A percentile compares a stretch with the other conserved stretches of the same genome.
Conservation (phyloP, 2,888 invertebrate species). For the Drosophila picticornis region DNA sequence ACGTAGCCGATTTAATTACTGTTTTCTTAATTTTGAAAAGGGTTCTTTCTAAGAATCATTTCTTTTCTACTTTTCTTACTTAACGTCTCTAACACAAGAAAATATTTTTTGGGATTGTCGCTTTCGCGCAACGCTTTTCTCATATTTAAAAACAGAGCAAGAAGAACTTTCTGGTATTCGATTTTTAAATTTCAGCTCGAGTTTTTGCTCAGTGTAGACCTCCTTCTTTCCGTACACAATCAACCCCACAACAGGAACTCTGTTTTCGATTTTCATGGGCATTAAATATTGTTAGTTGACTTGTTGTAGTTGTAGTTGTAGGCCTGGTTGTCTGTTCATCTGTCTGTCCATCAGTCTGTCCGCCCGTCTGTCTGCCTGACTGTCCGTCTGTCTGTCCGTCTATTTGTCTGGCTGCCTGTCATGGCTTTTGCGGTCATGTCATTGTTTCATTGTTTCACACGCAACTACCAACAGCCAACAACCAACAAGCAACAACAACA, state of each 20-base stretch:
- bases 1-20: neutral
- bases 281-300: constrained; percentile 61
- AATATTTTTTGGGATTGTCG: neutral
- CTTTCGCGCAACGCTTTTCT: neutral
- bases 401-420: constrained; percentile 34
- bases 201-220: neutral
- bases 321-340: constrained; percentile 22
- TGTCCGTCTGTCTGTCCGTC: constrained; percentile 12
- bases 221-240: neutral
- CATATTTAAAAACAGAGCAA: neutral
- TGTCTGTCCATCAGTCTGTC: constrained; percentile 4
- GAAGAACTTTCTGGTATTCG: neutral
- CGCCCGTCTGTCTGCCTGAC: constrained; percentile 24
- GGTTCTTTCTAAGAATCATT: neutral
- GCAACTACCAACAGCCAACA: constrained; percentile 52
- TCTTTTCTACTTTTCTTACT: neutral
- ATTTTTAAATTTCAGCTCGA: neutral
- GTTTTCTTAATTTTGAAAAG: neutral
- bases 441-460: constrained; percentile 77
- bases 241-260: neutral
- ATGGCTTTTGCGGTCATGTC: constrained; percentile 74
- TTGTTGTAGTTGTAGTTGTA: constrained; percentile 16
- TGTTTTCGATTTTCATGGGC: constrained; percentile 52
- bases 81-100: neutral
- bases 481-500: constrained; percentile 6